Conservation (phyloP, 2,797 vertebrate genomes). For the Hylomyscus alleni region DNA sequence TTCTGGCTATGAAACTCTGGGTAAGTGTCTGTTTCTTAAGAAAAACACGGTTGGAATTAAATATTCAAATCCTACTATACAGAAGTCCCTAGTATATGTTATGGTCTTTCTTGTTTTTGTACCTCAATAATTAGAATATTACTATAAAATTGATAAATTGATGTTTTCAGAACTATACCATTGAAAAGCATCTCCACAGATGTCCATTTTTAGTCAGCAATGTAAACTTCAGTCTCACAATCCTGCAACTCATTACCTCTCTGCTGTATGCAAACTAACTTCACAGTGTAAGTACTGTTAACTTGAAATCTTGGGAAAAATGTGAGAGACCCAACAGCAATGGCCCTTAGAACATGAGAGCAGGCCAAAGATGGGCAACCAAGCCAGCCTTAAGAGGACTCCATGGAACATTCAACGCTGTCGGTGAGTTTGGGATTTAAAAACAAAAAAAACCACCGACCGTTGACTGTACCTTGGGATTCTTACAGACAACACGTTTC, state of each 20-base stretch:
- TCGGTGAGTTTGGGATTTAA: conserved; percentile 99
- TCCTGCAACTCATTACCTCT: conserved; percentile 82
- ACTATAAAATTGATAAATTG: conserved; percentile 52
- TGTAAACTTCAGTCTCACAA: conserved; percentile 66
- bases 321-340: conserved; percentile 80
- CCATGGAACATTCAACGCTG: conserved; percentile 99
- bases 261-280: conserved; percentile 72
- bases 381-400: conserved; percentile 88
- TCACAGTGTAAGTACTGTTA: conserved; percentile 83
- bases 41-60: conserved; percentile 62
- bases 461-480: conserved; percentile 99
- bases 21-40: conserved; percentile 1
- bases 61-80: conserved; percentile 42
- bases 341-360: conserved; percentile 80
- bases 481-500: conserved; percentile 85
- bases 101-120: conserved; percentile 26
- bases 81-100: background rate
- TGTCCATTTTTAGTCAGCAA: conserved; percentile 60
- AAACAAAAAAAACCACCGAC: conserved; percentile 96
- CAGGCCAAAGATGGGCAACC: conserved; percentile 76
- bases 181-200: conserved; percentile 69
- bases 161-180: conserved; percentile 53
- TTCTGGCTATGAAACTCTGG: conserved; percentile 23
- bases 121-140: conserved; percentile 50
- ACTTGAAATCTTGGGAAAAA: conserved; percentile 84